Conservation (phyloP, 2,888 invertebrate species). For the Erannis defoliaria region DNA sequence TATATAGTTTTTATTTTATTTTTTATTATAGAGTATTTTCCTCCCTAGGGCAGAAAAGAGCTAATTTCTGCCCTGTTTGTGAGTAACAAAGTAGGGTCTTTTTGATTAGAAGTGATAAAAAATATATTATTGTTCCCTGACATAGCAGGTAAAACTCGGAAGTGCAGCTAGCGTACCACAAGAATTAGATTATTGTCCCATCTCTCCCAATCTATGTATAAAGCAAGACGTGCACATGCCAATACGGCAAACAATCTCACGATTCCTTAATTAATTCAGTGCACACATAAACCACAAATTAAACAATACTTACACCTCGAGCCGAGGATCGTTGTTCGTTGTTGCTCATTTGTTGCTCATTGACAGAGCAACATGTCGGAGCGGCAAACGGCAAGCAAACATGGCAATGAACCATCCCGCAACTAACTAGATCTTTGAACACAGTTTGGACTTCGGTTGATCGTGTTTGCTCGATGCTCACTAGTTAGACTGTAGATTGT, state of each 20-base stretch:
- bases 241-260: constrained; percentile 34
- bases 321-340: constrained; percentile 51
- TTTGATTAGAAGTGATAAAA: no score
- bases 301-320: constrained; percentile 55
- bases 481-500: constrained; percentile 79
- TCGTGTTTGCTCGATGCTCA: constrained; percentile 74
- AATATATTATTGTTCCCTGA: no score
- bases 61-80: no score
- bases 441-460: constrained; percentile 79
- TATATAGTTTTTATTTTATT: no score
- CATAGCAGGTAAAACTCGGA: no score
- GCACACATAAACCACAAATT: constrained; percentile 46
- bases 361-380: constrained; percentile 54
- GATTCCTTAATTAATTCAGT: constrained; percentile 52
- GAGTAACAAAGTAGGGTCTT: no score
- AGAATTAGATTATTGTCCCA: neutral
- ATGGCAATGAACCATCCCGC: constrained; percentile 71
- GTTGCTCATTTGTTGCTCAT: constrained; percentile 16
- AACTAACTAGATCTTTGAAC: constrained; percentile 84
- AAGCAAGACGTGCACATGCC: constrained; percentile 30
- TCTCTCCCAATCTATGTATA: constrained; percentile 38
- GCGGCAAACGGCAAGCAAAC: constrained; percentile 57
- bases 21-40: no score
- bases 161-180: no score
- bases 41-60: no score